Percentiles rank a stretch among this genome's conserved stretches.
Conservation (phyloP, 2,888 invertebrate species). For the Nomada ruficornis region DNA sequence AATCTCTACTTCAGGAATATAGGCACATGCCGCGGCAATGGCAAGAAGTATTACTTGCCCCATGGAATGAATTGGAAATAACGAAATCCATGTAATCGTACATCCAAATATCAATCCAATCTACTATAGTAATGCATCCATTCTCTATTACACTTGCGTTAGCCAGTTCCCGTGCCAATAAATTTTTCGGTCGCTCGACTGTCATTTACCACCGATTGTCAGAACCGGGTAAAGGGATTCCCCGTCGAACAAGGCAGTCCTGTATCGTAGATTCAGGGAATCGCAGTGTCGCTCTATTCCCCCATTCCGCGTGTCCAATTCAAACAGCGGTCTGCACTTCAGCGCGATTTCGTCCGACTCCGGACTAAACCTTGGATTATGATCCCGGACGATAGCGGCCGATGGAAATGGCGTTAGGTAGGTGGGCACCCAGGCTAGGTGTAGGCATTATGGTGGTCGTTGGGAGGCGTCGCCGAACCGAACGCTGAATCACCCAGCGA, state of each 20-base stretch:
- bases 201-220: neutral
- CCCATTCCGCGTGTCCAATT: slow-evolving; percentile 41
- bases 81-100: too few species aligned
- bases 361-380: slow-evolving; percentile 72
- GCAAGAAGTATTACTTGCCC: too few species aligned
- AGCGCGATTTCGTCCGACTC: slow-evolving; percentile 67
- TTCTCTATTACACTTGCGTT: too few species aligned
- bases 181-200: neutral
- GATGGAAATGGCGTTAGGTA: slow-evolving; percentile 75
- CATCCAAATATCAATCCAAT: too few species aligned
- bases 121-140: too few species aligned
- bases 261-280: neutral
- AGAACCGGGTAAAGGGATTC: slow-evolving; percentile 3
- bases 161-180: neutral
- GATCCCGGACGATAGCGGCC: slow-evolving; percentile 74
- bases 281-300: slow-evolving; percentile 33
- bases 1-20: too few species aligned
- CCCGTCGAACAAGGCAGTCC: slow-evolving; percentile 9
- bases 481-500: slow-evolving; percentile 84
- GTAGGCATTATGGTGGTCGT: slow-evolving; percentile 79
- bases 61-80: too few species aligned
- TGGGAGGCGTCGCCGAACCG: slow-evolving; percentile 83
- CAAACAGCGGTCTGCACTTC: slow-evolving; percentile 55
- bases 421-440: slow-evolving; percentile 66
- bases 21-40: too few species aligned